Evolutionary conservation across 1,140 invertebrate genomes (phyloP).

Genomic region (Brachystomella parvula): DNA sequence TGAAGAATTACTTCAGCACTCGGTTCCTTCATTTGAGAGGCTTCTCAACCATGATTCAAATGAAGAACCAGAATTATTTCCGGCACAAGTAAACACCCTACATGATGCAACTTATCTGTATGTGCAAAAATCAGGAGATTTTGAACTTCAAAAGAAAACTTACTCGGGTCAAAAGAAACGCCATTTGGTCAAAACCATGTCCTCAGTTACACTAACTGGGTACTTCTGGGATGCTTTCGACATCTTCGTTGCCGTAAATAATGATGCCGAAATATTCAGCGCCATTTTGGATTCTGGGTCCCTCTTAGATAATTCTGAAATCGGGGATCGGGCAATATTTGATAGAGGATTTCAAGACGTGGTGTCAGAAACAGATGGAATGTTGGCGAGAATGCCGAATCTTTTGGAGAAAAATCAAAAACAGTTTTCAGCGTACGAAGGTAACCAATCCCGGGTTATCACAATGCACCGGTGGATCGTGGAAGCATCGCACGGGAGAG

Average conservation of each 20-base stretch:
- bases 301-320: background rate
- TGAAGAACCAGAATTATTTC: background rate
- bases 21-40: background rate
- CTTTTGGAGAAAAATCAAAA: conserved; percentile 38
- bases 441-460: conserved; percentile 40
- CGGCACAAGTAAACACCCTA: no score
- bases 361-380: background rate
- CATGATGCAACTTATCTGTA: conserved; percentile 24
- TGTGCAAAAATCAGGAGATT: conserved; percentile 14
- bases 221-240: conserved; percentile 9
- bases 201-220: conserved; percentile 4
- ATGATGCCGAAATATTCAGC: conserved; percentile 21
- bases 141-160: background rate
- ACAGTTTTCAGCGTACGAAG: conserved; percentile 40
- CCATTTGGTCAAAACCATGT: conserved; percentile 13
- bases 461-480: conserved; percentile 43
- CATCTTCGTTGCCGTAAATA: conserved; percentile 11
- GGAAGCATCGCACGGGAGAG: conserved; percentile 41
- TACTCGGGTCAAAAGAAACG: conserved; percentile 15
- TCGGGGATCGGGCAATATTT: conserved; percentile 6
- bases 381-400: conserved; percentile 34
- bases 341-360: conserved; percentile 20
- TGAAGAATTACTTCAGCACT: background rate
- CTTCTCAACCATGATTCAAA: background rate
- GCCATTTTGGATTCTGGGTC: background rate